Conservation (phyloP, 1,140 invertebrate genomes). For the Tetramorium alpestre region DNA sequence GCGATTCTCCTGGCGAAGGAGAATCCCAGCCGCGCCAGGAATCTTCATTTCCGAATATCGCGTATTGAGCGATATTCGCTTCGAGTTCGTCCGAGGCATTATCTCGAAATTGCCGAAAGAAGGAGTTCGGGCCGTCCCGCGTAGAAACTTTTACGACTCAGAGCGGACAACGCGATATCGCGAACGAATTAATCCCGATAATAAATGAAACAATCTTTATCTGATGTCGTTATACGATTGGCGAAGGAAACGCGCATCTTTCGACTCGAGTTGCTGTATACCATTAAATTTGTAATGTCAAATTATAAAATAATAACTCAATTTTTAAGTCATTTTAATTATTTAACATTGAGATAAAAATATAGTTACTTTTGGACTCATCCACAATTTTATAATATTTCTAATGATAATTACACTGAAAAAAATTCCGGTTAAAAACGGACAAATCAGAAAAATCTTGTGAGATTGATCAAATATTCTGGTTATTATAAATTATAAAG, state of each 20-base stretch:
- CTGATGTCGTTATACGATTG: conserved; percentile 1
- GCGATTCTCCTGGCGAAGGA: conserved; percentile 33
- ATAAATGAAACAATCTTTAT: conserved; percentile 18
- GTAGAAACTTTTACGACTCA: conserved; percentile 29
- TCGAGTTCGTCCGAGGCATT: conserved; percentile 8
- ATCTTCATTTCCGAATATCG: conserved; percentile 51
- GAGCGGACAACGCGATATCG: not conserved
- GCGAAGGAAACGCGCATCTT: not conserved
- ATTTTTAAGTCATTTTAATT: too few species aligned
- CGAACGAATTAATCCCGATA: conserved; percentile 34
- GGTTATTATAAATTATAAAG: too few species aligned
- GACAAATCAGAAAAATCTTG: too few species aligned
- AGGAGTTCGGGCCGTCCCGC: not conserved
- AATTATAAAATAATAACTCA: too few species aligned
- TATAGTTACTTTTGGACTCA: too few species aligned
- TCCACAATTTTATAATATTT: too few species aligned
- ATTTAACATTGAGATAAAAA: too few species aligned
- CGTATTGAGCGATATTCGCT: conserved; percentile 8
- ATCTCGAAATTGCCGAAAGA: conserved; percentile 6
- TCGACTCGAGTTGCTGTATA: not conserved
- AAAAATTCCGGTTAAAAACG: too few species aligned
- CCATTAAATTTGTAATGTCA: not conserved
- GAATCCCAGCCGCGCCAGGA: conserved; percentile 52
- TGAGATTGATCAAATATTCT: too few species aligned
- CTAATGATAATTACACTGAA: too few species aligned